phyloP scores from a whole-genome alignment of 2,888 invertebrate genomes.

The Cantharis flavilabris region DNA sequence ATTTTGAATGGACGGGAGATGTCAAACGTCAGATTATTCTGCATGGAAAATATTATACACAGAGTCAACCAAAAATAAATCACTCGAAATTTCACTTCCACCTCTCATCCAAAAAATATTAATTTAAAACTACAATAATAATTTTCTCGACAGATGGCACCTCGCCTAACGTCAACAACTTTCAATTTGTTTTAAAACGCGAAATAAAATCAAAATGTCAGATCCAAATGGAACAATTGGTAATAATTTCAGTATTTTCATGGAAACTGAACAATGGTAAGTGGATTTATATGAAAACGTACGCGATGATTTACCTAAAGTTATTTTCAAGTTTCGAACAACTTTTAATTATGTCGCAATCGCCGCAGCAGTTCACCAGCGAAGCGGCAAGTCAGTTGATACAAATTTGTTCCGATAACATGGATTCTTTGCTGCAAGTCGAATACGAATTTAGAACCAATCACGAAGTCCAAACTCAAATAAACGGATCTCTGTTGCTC shows the following conservation, averaged over 20 bases:
- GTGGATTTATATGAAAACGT: not conserved
- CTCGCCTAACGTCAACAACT: not conserved
- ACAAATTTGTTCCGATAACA: not conserved
- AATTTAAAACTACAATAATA: not conserved
- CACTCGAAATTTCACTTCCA: not conserved
- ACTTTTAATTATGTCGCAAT: not conserved
- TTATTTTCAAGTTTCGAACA: not conserved
- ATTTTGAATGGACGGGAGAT: conserved; percentile 35
- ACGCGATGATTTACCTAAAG: not conserved
- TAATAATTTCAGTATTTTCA: not conserved
- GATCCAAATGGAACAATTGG: not conserved
- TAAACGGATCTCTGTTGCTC: not conserved
- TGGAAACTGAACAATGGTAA: not conserved
- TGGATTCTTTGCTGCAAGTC: not conserved
- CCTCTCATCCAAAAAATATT: not conserved
- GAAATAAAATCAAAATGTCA: not conserved
- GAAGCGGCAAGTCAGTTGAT: not conserved
- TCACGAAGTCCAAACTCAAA: not conserved
- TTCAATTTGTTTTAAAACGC: not conserved
- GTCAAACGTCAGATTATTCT: conserved; percentile 3
- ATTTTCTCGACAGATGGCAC: not conserved
- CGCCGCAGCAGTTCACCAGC: not conserved
- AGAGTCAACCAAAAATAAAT: not conserved
- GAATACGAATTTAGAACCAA: not conserved
- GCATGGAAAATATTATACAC: not conserved